A percentile compares a stretch with the other conserved stretches of the same genome.
These are phyloP conservation scores for Colletes gigas DNA, from an alignment of 1,140 invertebrate genomes.

Conservation along the genomic window DNA sequence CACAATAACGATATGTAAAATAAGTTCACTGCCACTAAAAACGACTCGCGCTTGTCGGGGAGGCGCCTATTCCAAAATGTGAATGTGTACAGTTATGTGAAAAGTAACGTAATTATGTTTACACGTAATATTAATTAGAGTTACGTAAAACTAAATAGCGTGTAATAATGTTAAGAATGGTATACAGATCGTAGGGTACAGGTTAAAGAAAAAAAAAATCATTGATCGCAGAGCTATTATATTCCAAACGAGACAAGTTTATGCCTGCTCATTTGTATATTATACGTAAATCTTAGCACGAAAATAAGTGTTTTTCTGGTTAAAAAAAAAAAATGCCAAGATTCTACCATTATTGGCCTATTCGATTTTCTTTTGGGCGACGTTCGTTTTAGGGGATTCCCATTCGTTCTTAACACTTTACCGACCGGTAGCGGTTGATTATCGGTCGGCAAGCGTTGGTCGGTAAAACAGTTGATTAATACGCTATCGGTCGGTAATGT, in stretches of 20 bases:
- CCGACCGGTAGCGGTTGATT: too few relatives aligned
- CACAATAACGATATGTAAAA: slow-evolving; percentile 72
- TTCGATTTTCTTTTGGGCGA: neutral
- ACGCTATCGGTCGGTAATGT: too few relatives aligned
- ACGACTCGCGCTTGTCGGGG: slow-evolving; percentile 65
- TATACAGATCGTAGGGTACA: slow-evolving; percentile 68
- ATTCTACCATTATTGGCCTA: slow-evolving; percentile 25
- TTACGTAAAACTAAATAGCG: slow-evolving; percentile 71
- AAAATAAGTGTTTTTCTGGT: slow-evolving; percentile 53
- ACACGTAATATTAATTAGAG: slow-evolving; percentile 70
- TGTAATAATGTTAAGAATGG: slow-evolving; percentile 68
- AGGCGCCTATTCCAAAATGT: slow-evolving; percentile 70
- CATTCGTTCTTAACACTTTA: too few relatives aligned
- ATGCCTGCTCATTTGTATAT: slow-evolving; percentile 62
- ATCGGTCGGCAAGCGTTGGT: too few relatives aligned
- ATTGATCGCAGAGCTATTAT: slow-evolving; percentile 57
- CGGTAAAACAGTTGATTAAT: too few relatives aligned
- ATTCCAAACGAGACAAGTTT: slow-evolving; percentile 53
- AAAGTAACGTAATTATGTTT: slow-evolving; percentile 72
- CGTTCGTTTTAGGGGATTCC: neutral
- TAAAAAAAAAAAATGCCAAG: slow-evolving; percentile 34
- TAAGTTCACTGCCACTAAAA: slow-evolving; percentile 76
- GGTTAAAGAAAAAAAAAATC: slow-evolving; percentile 53
- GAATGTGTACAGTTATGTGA: slow-evolving; percentile 74
- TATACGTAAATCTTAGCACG: slow-evolving; percentile 55